Percentiles rank a stretch among this genome's conserved stretches.
Evolutionary conservation across 2,888 invertebrate genomes (phyloP).

Genomic region (Hydrotaea diabolus): DNA sequence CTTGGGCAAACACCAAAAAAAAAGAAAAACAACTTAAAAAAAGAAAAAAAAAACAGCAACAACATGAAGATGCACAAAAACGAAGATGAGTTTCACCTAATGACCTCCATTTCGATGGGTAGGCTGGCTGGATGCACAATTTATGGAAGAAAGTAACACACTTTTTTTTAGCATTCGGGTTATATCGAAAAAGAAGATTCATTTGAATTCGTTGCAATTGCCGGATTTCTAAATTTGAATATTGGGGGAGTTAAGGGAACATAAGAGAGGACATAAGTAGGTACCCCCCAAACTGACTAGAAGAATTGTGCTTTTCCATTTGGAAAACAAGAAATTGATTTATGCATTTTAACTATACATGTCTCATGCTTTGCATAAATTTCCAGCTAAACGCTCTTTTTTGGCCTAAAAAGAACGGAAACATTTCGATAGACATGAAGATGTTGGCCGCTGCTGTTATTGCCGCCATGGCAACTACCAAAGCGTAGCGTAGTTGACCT

Average conservation of each 20-base stretch:
- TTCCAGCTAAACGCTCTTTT: conserved; percentile 56
- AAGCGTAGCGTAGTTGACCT: conserved; percentile 51
- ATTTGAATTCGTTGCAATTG: conserved; percentile 7
- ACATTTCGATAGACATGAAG: conserved; percentile 42
- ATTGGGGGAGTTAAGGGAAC: conserved; percentile 19
- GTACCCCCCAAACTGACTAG: too few species aligned
- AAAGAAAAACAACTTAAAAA: background rate
- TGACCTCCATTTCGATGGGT: conserved; percentile 60
- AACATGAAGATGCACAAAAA: background rate
- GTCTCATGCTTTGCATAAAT: conserved; percentile 66
- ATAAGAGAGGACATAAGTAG: background rate
- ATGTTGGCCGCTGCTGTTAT: conserved; percentile 11
- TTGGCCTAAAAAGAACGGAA: background rate
- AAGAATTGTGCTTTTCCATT: background rate
- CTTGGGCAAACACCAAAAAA: too few species aligned
- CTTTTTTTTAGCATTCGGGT: background rate
- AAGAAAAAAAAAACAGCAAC: conserved; percentile 5
- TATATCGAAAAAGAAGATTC: background rate
- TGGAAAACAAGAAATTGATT: conserved; percentile 50
- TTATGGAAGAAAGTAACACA: conserved; percentile 52
- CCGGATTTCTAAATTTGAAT: background rate
- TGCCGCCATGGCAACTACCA: background rate
- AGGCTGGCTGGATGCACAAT: background rate
- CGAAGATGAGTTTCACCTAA: conserved; percentile 55
- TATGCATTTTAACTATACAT: conserved; percentile 63